Evolutionary conservation across 2,888 invertebrate species (phyloP), one percentile per base, ranked within the genome.

Genomic region (Gandaritis pyraliata): DNA sequence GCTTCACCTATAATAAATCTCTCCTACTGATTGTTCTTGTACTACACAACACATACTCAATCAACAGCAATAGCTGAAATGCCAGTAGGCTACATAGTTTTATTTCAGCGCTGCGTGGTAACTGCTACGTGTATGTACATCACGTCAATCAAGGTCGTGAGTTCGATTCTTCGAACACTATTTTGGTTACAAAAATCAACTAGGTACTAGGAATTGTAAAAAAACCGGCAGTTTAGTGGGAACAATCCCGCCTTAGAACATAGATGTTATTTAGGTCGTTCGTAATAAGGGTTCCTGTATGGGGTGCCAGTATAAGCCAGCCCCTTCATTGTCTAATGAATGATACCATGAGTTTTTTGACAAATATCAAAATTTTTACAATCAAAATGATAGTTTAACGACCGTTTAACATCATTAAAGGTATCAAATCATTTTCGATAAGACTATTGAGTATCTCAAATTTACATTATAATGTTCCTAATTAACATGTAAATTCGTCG

Each of bases 31-130:
- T 36, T 15, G 10, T 38, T 18, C 29, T 7, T 53, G 4, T 53
- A 39, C 67, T 61, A 16, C 39, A 55, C n/a, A n/a, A 1, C n/a
- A 39, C 11, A 1, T 15, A 41, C 10, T 33, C 3, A 23, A 2
- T 23, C 33, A 8, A 33, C 13, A 45, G 48, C 23, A 49, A 36
- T 48, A 38, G 30, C 55, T 54, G 33, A 61, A 59, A 54, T 53
- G 46, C 47, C 59, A 60, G 63, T 57, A 48, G 47, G 49, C 45
- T 45, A 13, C 46, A 41, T 48, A 55, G 50, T 49, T 61, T 66
- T 63, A 63, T 65, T 70, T 66, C 49, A 61, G 46, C 56, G 15
- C 51, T 46, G 46, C 51, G 43, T 57, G 60, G 64, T 65, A 50
- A 65, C 56, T 51, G 8, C 43, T 50, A 15, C 48, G 41, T 29